Evolutionary conservation across 2,797 vertebrate genomes (phyloP).

Genomic region (Todus mexicanus): DNA sequence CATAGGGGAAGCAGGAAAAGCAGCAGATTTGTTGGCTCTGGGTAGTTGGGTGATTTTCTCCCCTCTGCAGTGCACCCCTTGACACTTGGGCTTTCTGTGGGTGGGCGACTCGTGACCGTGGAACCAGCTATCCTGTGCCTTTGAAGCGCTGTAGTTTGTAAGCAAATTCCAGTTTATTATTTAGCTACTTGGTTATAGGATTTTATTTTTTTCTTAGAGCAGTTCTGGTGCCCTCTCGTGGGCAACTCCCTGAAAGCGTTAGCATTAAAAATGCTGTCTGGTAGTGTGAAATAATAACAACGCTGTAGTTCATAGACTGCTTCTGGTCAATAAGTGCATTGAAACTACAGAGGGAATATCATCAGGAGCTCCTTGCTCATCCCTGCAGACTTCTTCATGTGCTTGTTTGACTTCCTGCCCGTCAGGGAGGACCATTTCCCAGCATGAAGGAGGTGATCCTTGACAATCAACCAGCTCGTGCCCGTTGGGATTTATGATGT

Average conservation of each 20-base stretch:
- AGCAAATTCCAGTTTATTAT: background rate
- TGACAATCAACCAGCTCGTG: background rate
- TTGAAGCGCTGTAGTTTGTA: background rate
- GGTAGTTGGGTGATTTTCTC: background rate
- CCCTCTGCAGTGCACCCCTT: background rate
- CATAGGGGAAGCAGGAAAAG: background rate
- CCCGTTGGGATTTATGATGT: background rate
- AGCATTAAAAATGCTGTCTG: background rate
- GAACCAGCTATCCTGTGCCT: background rate
- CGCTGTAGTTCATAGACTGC: background rate
- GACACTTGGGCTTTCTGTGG: background rate
- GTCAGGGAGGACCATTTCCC: background rate
- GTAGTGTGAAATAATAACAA: background rate
- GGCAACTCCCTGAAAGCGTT: background rate
- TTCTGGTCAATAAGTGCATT: background rate
- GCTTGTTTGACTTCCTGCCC: background rate
- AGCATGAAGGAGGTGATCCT: background rate
- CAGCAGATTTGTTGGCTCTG: background rate
- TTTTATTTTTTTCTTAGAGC: background rate
- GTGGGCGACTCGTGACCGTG: background rate
- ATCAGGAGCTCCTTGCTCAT: background rate
- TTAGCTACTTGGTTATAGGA: background rate
- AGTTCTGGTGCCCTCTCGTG: conserved; percentile 27
- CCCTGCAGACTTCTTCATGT: background rate
- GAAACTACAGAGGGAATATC: background rate